Evolutionary conservation across 2,113 vertebrate species (phyloP).

Genomic region (Paralichthys olivaceus): DNA sequence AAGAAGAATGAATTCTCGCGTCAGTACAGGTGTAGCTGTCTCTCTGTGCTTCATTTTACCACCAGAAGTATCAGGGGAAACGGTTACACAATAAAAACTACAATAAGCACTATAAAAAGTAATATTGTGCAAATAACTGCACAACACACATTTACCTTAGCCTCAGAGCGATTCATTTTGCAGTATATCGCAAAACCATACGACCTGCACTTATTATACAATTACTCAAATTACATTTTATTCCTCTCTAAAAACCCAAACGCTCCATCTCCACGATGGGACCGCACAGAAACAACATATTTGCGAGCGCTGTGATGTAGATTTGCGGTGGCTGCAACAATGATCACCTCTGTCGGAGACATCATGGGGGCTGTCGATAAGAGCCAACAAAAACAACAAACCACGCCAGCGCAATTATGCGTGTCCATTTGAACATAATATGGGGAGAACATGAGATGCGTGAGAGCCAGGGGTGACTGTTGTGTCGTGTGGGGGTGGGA

Average conservation of each 20-base stretch:
- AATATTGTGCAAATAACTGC: conserved; percentile 15
- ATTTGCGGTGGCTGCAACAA: conserved; percentile 63
- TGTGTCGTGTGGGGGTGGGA: conserved; percentile 57
- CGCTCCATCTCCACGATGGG: conserved; percentile 22
- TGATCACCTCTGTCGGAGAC: conserved; percentile 55
- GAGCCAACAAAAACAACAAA: conserved; percentile 74
- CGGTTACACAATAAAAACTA: conserved; percentile 35
- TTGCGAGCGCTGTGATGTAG: conserved; percentile 44
- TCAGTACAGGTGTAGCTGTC: conserved; percentile 58
- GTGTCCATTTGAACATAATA: conserved; percentile 71
- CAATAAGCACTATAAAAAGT: conserved; percentile 21
- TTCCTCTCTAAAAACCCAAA: conserved; percentile 10
- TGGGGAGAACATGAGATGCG: conserved; percentile 77
- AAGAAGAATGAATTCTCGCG: conserved; percentile 32
- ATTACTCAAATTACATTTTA: conserved; percentile 41
- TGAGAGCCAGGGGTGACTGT: conserved; percentile 71
- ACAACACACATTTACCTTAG: conserved; percentile 9
- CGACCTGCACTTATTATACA: conserved; percentile 26
- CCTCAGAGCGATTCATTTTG: conserved; percentile 6
- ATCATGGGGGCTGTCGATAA: conserved; percentile 55
- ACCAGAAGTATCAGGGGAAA: background rate
- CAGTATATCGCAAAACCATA: conserved; percentile 24
- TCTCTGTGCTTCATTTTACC: conserved; percentile 55
- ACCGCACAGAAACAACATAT: conserved; percentile 50
- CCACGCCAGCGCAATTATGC: conserved; percentile 65